Percentiles rank a stretch among this genome's conserved stretches.
These are phyloP conservation scores for Reticulitermes speratus DNA, from an alignment of 1,140 invertebrate species.

Conservation along the genomic window DNA sequence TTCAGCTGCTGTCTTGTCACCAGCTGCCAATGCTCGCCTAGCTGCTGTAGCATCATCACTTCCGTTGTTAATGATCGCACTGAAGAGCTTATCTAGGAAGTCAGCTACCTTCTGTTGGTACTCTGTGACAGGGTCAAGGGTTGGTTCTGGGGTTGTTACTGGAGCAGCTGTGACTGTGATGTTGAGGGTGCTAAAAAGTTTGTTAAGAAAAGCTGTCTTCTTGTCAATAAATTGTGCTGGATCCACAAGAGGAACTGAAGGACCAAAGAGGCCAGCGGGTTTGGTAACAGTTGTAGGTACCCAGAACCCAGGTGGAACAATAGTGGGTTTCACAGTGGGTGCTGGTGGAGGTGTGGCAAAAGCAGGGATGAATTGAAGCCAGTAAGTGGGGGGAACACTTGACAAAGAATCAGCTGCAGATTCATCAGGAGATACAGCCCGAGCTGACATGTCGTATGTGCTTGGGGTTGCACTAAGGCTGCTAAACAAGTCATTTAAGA, in stretches of 20 bases:
- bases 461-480: conserved; percentile 22
- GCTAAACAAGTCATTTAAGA: conserved; percentile 27
- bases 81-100: conserved; percentile 47
- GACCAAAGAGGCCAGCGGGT: conserved; percentile 41
- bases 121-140: conserved; percentile 41
- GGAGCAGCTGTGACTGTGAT: conserved; percentile 41
- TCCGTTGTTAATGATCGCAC: neutral
- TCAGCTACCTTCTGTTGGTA: conserved; percentile 45
- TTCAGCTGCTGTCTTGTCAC: neutral
- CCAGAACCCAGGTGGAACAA: conserved; percentile 44
- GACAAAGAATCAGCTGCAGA: neutral
- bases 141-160: conserved; percentile 38
- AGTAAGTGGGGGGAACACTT: conserved; percentile 21
- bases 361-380: conserved; percentile 18
- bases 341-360: conserved; percentile 1
- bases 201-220: conserved; percentile 45
- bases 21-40: neutral
- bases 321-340: conserved; percentile 21
- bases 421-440: neutral
- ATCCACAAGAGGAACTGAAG: conserved; percentile 44
- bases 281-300: conserved; percentile 36
- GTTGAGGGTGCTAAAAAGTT: conserved; percentile 44
- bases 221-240: conserved; percentile 45
- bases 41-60: neutral
- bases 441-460: neutral